Evolutionary conservation across 2,113 vertebrate genomes (phyloP), one percentile per base, ranked within the genome.

Genomic region (Ovibos moschatus): DNA sequence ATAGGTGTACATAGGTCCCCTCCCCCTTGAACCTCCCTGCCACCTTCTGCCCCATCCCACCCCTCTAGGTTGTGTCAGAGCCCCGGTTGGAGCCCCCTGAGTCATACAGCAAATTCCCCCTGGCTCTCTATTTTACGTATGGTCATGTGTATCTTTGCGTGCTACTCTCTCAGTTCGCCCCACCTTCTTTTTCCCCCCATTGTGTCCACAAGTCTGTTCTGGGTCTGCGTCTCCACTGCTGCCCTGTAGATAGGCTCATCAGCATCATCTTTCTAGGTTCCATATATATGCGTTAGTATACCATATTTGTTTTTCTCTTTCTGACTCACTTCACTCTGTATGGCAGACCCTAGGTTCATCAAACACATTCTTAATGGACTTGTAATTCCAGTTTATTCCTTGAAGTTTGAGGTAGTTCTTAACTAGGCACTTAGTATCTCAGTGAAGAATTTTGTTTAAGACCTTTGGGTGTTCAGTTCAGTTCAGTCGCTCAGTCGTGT

Each of bases 371-470:
- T 43, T 76, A 43, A 57, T 64, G 9, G 83, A 21, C 15, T 86
- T 94, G 21, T 14, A 78, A 6, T 50, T 93, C 7, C 30, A 81
- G 21, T 62, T 33, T 86, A 88, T 33, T 76, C 7, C 19, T 82
- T 97, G 55, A 91, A 87, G 45, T 87, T 23, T 55, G 55, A 87
- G 57, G 55, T 47, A 9, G 21, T 94, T 92, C 36, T 33, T 91
- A 74, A 33, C 3, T 76, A 82, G 87, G n/a, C 53, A 33, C 19
- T 50, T 57, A 76, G 91, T 7, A n/a, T 58, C 40, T 87, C 16
- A 84, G 47, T 9, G 58, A 84, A 58, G 23, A 64, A 60, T 62
- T 83, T 67, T 88, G 30, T 90, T 97, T 30, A 60, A 27, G 67
- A 36, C 45, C 28, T 81, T 84, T 76, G 57, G 47, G 16, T 95